phyloP scores from a whole-genome alignment of 2,113 vertebrate genomes.

The Lophura nycthemera region DNA sequence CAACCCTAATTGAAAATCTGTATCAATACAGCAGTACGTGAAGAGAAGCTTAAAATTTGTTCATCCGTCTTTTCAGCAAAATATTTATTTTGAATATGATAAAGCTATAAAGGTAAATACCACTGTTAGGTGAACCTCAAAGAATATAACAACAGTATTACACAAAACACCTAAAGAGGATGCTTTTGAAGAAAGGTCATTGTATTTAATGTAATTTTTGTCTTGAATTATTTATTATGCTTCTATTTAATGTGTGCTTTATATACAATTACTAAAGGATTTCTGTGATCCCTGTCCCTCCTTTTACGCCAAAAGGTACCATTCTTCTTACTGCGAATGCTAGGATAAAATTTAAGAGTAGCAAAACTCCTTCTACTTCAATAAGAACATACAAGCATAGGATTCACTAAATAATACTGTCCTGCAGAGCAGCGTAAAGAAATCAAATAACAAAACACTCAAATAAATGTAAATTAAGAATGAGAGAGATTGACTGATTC shows the following conservation, averaged over 20 bases:
- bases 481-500: background rate
- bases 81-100: background rate
- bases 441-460: background rate
- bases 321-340: background rate
- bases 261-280: background rate
- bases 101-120: background rate
- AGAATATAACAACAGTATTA: background rate
- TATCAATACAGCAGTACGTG: background rate
- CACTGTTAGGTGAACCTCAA: background rate
- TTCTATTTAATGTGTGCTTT: background rate
- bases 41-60: background rate
- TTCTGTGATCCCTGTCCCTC: background rate
- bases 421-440: background rate
- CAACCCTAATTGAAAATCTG: background rate
- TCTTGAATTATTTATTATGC: background rate
- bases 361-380: background rate
- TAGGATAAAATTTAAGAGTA: background rate
- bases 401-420: background rate
- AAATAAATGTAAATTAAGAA: background rate
- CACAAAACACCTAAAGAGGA: background rate
- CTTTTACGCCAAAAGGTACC: background rate
- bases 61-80: background rate
- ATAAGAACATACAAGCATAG: accelerated
- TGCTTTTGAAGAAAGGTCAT: background rate
- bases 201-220: background rate